phyloP scores from a whole-genome alignment of 2,113 vertebrate species.

The Lathamus discolor region DNA sequence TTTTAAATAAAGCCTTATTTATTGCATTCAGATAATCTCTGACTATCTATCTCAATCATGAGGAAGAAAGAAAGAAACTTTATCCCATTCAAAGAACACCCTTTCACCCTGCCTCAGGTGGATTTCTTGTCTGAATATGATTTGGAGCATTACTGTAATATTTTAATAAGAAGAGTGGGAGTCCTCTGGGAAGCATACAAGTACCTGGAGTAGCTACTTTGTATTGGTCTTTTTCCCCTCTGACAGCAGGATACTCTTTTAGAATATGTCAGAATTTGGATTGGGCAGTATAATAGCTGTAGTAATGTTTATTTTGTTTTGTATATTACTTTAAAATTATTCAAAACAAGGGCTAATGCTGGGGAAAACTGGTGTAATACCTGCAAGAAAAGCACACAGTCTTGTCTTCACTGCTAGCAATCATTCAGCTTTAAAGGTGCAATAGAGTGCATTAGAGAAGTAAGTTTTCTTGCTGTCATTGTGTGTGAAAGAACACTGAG shows the following conservation, averaged over 20 bases:
- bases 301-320: neutral
- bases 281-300: neutral
- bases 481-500: neutral
- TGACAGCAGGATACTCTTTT: neutral
- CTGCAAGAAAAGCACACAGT: neutral
- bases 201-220: neutral
- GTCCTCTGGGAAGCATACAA: neutral
- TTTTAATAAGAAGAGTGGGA: slow-evolving; percentile 16
- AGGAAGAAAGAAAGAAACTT: neutral
- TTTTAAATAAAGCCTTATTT: neutral
- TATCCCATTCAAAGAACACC: neutral
- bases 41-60: neutral
- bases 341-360: neutral
- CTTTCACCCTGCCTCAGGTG: neutral
- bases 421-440: neutral
- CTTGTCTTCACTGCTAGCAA: neutral
- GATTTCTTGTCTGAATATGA: neutral
- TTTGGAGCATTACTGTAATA: neutral
- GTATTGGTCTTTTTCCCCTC: neutral
- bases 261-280: neutral
- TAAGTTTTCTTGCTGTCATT: neutral
- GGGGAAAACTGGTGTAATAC: neutral
- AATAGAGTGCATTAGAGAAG: neutral
- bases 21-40: neutral
- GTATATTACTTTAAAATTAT: neutral